A percentile compares a stretch with the other conserved stretches of the same genome.
phyloP scores from a whole-genome alignment of 2,888 invertebrate species.

The Pristionchus japonicus region DNA sequence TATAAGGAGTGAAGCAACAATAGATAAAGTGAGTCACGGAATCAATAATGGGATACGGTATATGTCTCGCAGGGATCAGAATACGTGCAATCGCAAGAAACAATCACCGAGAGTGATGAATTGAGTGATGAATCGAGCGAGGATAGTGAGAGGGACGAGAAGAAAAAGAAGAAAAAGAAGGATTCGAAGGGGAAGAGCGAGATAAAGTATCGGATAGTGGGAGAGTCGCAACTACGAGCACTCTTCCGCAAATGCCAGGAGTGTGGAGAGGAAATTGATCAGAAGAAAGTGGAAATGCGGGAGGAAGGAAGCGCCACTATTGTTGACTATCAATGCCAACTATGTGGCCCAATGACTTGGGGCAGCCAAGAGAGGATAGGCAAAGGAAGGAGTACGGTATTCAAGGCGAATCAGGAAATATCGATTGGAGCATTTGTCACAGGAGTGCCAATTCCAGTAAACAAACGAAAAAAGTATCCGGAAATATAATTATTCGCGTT shows the following conservation, averaged over 20 bases:
- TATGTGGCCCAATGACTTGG: neutral
- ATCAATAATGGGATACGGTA: neutral
- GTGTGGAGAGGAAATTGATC: neutral
- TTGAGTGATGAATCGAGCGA: no score
- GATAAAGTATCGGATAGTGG: neutral
- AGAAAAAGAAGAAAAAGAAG: neutral
- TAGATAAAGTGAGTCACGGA: neutral
- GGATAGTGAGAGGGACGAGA: neutral
- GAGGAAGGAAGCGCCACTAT: neutral
- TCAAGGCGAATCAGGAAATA: neutral
- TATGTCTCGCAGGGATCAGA: neutral
- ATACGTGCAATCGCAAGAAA: neutral
- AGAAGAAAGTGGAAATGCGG: neutral
- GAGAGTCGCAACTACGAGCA: neutral
- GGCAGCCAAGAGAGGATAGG: neutral
- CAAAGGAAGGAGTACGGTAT: neutral
- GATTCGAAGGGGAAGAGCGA: neutral
- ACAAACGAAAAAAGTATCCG: no score
- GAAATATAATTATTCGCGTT: neutral
- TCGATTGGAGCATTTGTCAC: no score
- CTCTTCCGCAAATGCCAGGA: neutral
- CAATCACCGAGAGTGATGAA: neutral
- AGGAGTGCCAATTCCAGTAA: no score
- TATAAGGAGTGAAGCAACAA: neutral
- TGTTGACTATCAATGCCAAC: neutral